Evolutionary conservation across 2,113 vertebrate genomes (phyloP), one percentile per base, ranked within the genome.

Genomic region (Vireo altiloquus): DNA sequence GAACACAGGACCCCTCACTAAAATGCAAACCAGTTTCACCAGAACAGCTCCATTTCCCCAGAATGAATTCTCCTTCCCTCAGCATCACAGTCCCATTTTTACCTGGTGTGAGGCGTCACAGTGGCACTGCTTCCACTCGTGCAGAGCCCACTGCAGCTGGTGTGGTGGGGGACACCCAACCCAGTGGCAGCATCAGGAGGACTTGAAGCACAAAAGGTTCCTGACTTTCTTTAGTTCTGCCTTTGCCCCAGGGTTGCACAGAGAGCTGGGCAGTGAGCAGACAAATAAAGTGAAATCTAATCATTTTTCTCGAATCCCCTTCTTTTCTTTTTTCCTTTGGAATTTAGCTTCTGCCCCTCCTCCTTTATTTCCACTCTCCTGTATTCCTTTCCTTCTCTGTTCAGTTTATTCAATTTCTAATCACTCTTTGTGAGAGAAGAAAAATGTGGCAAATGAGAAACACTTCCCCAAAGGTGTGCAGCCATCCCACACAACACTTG

Each of bases 101-200:
- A 1, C 19, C 44, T 24, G 30, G 13, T 21, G 31, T 57, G 31
- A 66, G 47, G 33, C 4, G 4, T 3, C 37, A 21, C 5, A 3
- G 31, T 33, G 27, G 35, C 13, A 7, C 24, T 1, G 0, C 12
- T 84, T 21, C 39, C 13, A 2, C 13, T 2, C 4, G 10, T 52
- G 59, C 59, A 77, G 49, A 81, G 54, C n/a, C 24, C n/a, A 3
- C 3, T 19, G 46, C 16, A 10, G 6, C 13, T 21, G 35, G 2
- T 19, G 57, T 2, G 2, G 18, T 35, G 49, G 9, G 71, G 49
- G 31, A 64, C 6, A 54, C 28, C 30, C 79, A 60, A 23, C 28
- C 20, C 7, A 1, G 47, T 1, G 1, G 22, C 39, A 57, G 44
- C 39, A 22, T 3, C 0, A 0, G n/a, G 71, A 66, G 9, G 42